Evolutionary conservation across 2,888 invertebrate species (phyloP).

Genomic region (Caenorhabditis becei): DNA sequence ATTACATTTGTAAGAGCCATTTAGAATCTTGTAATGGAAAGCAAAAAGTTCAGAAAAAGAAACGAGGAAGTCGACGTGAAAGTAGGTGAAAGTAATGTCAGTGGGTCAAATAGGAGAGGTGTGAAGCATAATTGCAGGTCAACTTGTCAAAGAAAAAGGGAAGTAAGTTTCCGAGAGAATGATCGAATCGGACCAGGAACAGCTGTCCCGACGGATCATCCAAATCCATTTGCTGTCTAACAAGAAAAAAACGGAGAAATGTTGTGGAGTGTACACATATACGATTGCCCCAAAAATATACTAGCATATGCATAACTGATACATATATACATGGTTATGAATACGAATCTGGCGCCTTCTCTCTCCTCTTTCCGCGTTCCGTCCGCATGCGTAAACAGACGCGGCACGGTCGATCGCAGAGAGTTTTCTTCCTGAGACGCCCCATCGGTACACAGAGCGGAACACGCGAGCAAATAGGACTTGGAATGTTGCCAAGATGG

Average conservation of each 20-base stretch:
- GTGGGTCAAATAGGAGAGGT: background rate
- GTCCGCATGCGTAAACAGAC: constrained; percentile 11
- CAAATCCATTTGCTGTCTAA: no score
- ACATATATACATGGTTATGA: constrained; percentile 14
- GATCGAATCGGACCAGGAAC: constrained; percentile 1
- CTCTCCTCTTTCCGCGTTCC: constrained; percentile 3
- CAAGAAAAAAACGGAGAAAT: constrained; percentile 1
- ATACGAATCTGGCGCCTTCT: constrained; percentile 8
- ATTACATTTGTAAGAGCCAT: no score
- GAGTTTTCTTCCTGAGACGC: background rate
- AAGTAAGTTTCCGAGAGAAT: background rate
- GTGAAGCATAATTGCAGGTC: constrained; percentile 4
- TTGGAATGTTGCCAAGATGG: constrained; percentile 55
- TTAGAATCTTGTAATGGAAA: no score
- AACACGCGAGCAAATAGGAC: constrained; percentile 34
- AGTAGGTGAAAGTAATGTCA: constrained; percentile 3
- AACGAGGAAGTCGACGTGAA: constrained; percentile 2
- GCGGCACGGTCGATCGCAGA: background rate
- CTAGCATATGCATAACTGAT: constrained; percentile 15
- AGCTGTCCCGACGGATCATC: background rate
- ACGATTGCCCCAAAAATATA: constrained; percentile 20
- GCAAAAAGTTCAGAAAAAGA: no score
- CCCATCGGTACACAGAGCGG: constrained; percentile 17
- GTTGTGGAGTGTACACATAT: constrained; percentile 14
- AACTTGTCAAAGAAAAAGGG: background rate